Percentiles rank a stretch among this genome's conserved stretches.
These are phyloP conservation scores for Orgyia antiqua DNA, from an alignment of 2,888 invertebrate genomes.

Conservation along the genomic window DNA sequence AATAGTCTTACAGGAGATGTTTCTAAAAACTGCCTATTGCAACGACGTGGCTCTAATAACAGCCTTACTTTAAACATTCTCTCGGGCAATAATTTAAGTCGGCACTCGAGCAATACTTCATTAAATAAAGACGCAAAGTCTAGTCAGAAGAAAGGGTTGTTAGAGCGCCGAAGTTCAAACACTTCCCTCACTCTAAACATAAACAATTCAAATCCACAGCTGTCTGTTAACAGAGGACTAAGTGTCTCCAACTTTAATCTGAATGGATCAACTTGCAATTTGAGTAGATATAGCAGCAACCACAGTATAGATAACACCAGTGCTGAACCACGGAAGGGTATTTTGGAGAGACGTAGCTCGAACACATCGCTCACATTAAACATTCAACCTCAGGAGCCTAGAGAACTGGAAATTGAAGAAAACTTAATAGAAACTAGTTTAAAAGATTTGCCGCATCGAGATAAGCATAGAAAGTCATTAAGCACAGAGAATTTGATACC, in stretches of 20 bases:
- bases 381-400: slow-evolving; percentile 61
- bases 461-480: slow-evolving; percentile 75
- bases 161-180: slow-evolving; percentile 93
- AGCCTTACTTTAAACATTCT: slow-evolving; percentile 89
- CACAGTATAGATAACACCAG: slow-evolving; percentile 62
- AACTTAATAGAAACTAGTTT: slow-evolving; percentile 50
- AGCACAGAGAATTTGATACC: slow-evolving; percentile 80
- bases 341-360: slow-evolving; percentile 87
- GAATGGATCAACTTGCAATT: slow-evolving; percentile 69
- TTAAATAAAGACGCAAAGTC: slow-evolving; percentile 64
- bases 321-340: slow-evolving; percentile 75
- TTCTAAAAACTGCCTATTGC: slow-evolving; percentile 82
- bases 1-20: slow-evolving; percentile 56
- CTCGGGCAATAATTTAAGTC: slow-evolving; percentile 64
- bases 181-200: slow-evolving; percentile 91
- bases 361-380: slow-evolving; percentile 88
- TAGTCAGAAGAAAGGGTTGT: slow-evolving; percentile 81
- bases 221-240: slow-evolving; percentile 64
- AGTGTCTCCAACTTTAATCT: slow-evolving; percentile 74
- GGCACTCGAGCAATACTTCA: slow-evolving; percentile 78
- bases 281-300: slow-evolving; percentile 70
- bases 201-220: slow-evolving; percentile 63
- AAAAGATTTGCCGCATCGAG: slow-evolving; percentile 54
- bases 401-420: slow-evolving; percentile 69
- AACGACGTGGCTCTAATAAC: slow-evolving; percentile 91